Base-by-base conservation (phyloP, 2,113 vertebrate species). In the Paralichthys olivaceus region DNA sequence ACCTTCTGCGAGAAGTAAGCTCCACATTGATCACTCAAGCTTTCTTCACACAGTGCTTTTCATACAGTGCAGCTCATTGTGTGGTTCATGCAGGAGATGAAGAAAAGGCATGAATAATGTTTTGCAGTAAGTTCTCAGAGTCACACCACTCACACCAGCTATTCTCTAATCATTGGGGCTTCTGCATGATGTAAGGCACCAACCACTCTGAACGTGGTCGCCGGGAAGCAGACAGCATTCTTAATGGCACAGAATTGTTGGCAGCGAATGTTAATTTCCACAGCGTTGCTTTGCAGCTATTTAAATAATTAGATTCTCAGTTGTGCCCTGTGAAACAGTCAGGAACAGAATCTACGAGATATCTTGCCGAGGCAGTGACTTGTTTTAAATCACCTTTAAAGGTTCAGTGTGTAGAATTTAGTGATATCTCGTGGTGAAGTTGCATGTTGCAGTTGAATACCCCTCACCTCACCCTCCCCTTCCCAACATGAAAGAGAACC, bases 1-100 rank as follows among this genome's bases (percentile, higher is more conserved):
- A 98, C 97, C 80, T 98, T 98, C 95, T 98, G 97, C 26, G 96
- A 98, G 90, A 96, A 95, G 96, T 98, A 93, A 94, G 88, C 4
- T 85, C 93, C 20, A 89, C 56, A 14, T 57, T 17, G 19, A 1
- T 49, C 19, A 23, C 0, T 43, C 22, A 7, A 1, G 28, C 43
- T 62, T 59, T 55, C 15, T 47, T 54, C 49, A 40, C 17, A 3
- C 22, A 60, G 15, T 23, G 8, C 1, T 26, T 58, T 26, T 55
- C 32, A 62, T 60, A 28, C 28, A 55, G 20, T 26, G 13, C n/a
- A 37, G 34, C 11, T 53, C 23, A 58, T 53, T 17, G 43, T 55
- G 15, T 25, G 14, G 37, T n/a, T 15, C 20, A 51, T 54, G 43
- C 3, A 69, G 69, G 55, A 60, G 22, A 0, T 3, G 17, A 23